Conservation (phyloP, 2,113 vertebrate species). For the Mobula hypostoma region DNA sequence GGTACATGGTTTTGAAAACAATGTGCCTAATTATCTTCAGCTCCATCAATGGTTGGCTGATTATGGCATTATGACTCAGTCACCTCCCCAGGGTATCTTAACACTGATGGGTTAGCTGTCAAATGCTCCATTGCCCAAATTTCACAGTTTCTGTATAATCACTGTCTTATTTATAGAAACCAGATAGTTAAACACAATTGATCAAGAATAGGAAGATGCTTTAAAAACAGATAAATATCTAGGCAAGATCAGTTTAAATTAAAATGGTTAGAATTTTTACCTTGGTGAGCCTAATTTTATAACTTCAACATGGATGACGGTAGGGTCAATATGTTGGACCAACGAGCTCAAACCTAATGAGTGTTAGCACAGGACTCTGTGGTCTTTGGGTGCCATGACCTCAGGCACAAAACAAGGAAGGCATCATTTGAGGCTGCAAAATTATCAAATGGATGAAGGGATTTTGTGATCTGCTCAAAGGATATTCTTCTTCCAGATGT, state of each 20-base stretch:
- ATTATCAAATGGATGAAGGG: no score
- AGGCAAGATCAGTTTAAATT: background rate
- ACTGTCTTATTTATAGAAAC: slow-evolving; percentile 43
- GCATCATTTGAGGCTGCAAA: no score
- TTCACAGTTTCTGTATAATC: slow-evolving; percentile 60
- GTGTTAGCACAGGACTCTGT: no score
- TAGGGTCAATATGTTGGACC: background rate
- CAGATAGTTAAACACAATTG: background rate
- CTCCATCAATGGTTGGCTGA: slow-evolving; percentile 56
- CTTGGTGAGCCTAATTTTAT: background rate
- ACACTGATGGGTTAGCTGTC: slow-evolving; percentile 72
- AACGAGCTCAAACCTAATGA: no score
- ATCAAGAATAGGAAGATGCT: background rate
- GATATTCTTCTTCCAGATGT: no score
- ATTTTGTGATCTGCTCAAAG: no score
- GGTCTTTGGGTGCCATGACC: no score
- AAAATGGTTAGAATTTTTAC: background rate
- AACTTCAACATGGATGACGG: no score
- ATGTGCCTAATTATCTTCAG: slow-evolving; percentile 65
- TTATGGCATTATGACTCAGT: slow-evolving; percentile 53
- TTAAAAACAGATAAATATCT: background rate
- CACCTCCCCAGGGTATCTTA: slow-evolving; percentile 59
- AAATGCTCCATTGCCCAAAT: slow-evolving; percentile 76
- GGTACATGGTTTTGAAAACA: slow-evolving; percentile 64
- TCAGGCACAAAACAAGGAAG: no score